Conservation (phyloP, 2,888 invertebrate species). For the Trichopoda pennipes region DNA sequence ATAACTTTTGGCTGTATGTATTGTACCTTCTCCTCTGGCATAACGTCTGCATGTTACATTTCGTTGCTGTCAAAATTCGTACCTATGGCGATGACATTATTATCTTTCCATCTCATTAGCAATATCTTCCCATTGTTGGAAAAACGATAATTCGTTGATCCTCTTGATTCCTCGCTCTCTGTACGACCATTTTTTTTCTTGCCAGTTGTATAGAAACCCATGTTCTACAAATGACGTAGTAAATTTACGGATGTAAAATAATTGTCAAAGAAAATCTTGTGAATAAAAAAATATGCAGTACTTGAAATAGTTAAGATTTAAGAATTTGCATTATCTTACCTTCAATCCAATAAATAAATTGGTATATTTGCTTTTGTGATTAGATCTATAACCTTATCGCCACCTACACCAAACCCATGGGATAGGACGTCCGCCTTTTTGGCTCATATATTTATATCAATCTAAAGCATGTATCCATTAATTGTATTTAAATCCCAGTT, state of each 20-base stretch:
- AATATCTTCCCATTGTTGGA: conserved; percentile 14
- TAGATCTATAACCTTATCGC: too few species aligned
- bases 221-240: conserved; percentile 4
- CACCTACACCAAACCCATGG: too few species aligned
- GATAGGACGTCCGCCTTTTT: too few species aligned
- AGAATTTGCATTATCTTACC: conserved; percentile 3
- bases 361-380: too few species aligned
- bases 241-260: neutral
- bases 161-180: conserved; percentile 20
- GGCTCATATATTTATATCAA: too few species aligned
- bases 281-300: neutral
- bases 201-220: conserved; percentile 17
- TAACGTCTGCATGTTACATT: conserved; percentile 11
- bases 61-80: conserved; percentile 25
- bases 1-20: conserved; percentile 27
- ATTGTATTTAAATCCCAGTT: too few species aligned
- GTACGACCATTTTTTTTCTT: conserved; percentile 16
- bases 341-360: too few species aligned
- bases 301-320: neutral
- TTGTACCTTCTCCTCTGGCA: conserved; percentile 15
- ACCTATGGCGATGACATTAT: too few species aligned
- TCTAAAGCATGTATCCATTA: too few species aligned
- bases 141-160: conserved; percentile 22
- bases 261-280: too few species aligned
- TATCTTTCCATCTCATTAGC: conserved; percentile 18